Evolutionary conservation across 92 coral and sea anemone genomes (phyloP).

Genomic region (Actinernus sp.): DNA sequence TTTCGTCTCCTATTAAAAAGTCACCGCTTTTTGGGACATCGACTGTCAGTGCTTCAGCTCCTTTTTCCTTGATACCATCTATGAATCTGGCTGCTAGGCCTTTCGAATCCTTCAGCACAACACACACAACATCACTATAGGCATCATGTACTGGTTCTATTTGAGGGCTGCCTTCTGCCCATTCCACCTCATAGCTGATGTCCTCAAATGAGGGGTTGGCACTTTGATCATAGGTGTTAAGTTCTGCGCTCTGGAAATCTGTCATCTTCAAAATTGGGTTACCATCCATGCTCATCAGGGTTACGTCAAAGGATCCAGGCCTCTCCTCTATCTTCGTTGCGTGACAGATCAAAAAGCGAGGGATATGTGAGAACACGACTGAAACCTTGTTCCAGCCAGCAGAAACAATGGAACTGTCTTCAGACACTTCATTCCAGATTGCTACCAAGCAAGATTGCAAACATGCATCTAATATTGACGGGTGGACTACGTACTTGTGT

Average conservation of each 20-base stretch:
- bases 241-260: constrained; percentile 60
- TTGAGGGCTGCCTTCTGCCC: constrained; percentile 40
- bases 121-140: background rate
- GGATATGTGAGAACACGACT: constrained; percentile 14
- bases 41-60: constrained; percentile 19
- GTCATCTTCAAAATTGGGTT: constrained; percentile 39
- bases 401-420: constrained; percentile 42
- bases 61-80: background rate
- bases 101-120: constrained; percentile 29
- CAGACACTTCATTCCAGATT: background rate
- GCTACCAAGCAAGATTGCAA: constrained; percentile 78
- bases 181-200: constrained; percentile 45
- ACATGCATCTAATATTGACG: constrained; percentile 89
- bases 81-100: constrained; percentile 13
- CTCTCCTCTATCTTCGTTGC: constrained; percentile 26
- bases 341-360: constrained; percentile 62
- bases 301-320: constrained; percentile 34
- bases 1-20: background rate
- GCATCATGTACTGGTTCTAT: background rate
- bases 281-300: constrained; percentile 54
- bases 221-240: background rate
- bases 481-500: constrained; percentile 78
- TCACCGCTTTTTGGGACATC: constrained; percentile 4
- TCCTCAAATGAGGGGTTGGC: constrained; percentile 17
- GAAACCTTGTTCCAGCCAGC: constrained; percentile 21